Evolutionary conservation across 2,888 invertebrate species (phyloP), one percentile per base, ranked within the genome.

Genomic region (Tenthredo livida): DNA sequence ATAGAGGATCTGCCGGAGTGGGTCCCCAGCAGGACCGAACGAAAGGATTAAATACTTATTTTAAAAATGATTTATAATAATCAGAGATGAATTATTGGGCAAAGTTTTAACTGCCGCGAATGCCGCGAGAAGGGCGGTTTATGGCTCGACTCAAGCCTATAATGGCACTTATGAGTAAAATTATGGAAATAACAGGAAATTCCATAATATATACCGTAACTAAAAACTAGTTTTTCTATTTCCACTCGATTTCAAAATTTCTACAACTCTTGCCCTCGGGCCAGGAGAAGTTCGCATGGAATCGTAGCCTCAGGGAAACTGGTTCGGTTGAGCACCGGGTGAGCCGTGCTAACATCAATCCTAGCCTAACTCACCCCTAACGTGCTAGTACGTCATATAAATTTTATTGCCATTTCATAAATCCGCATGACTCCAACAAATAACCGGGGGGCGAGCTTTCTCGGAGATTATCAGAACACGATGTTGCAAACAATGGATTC

Each of bases 381-480:
- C 90, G 90, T 89, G 89, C 89, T 89, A 91, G 87, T 87, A 88
- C 90, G 90, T 91, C 91, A 88, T 91, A 91, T 90, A 91, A 91
- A 91, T 90, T 91, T 91, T 91, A 92, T 91, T 89, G 89, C 89
- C 90, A 88, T 90, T 91, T 90, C 90, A 90, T 90, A 89, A 89
- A 90, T 90, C 89, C 87, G 85, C 84, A 84, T 87, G 85, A 88
- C 87, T 88, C 85, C 86, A 88, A 87, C 87, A 88, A 89, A 89
- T 89, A 89, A 89, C 89, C 88, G 84, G 37, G 65, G 61, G 54
- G 77, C 77, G 54, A 77, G 80, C 80, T 88, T 87, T 89, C 87
- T 65, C 73, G 54, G 86, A 88, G 90, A 89, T 90, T 89, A 89
- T 89, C 90, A 89, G 88, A 84, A 50, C 61, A 40, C 58, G 61